Conservation (phyloP, 1,140 invertebrate genomes). For the Metopolophium dirhodum region DNA sequence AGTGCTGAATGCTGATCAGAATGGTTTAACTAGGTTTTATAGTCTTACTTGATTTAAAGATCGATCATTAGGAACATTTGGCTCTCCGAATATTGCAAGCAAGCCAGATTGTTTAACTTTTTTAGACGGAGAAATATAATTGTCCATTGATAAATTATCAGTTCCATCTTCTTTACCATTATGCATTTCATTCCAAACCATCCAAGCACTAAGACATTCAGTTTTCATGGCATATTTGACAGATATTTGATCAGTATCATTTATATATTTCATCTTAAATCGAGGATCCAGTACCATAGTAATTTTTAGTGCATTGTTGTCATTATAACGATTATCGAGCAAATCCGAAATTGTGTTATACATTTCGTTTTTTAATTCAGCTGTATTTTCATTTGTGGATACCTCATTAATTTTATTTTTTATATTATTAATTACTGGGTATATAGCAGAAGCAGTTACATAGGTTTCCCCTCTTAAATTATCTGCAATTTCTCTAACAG, state of each 20-base stretch:
- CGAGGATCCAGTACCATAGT: neutral
- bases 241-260: neutral
- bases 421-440: neutral
- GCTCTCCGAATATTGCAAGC: neutral
- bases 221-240: neutral
- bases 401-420: neutral
- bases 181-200: neutral
- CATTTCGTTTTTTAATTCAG: neutral
- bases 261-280: neutral
- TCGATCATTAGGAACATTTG: neutral
- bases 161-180: neutral
- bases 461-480: neutral
- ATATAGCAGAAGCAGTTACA: neutral
- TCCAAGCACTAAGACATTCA: neutral
- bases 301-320: neutral
- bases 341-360: neutral
- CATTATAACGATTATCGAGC: neutral
- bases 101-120: neutral
- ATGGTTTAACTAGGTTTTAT: no score
- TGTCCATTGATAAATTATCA: neutral
- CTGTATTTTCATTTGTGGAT: neutral
- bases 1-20: no score
- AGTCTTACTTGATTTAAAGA: no score
- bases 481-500: neutral
- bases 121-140: neutral